These are phyloP conservation scores for Cuniculus paca DNA, from an alignment of 2,797 vertebrate genomes.

Conservation along the genomic window DNA sequence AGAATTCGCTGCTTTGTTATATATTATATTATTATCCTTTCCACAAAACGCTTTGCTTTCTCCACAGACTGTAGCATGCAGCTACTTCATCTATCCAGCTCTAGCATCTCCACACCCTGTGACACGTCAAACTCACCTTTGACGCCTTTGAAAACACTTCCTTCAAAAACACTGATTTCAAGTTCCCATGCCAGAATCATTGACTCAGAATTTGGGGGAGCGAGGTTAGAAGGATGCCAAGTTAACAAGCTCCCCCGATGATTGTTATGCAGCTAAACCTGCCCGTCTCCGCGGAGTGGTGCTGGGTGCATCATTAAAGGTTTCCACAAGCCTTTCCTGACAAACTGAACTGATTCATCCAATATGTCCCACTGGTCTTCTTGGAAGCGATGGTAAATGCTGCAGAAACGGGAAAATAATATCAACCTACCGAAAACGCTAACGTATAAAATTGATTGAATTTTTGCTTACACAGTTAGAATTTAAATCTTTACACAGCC, in stretches of 20 bases:
- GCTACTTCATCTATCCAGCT: neutral
- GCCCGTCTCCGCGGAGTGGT: neutral
- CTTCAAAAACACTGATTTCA: neutral
- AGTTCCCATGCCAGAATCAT: neutral
- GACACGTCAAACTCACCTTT: neutral
- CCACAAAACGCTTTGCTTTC: neutral
- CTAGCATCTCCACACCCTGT: constrained; percentile 16
- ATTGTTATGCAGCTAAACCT: neutral
- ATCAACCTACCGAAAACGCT: neutral
- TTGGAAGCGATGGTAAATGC: neutral
- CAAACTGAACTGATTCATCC: neutral
- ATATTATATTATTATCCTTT: neutral
- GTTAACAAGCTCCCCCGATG: neutral
- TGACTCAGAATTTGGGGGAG: neutral
- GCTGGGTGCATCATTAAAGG: neutral
- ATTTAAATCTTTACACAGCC: neutral
- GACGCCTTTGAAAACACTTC: neutral
- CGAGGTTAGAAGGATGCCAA: neutral
- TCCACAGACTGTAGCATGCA: neutral
- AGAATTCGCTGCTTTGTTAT: neutral
- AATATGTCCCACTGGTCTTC: neutral
- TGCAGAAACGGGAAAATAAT: neutral
- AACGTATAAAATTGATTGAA: neutral
- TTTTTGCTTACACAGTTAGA: neutral
- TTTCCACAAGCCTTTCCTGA: neutral